A percentile compares a stretch with the other conserved stretches of the same genome.
phyloP scores from a whole-genome alignment of 2,113 vertebrate species.

The Machaerirhynchus nigripectus region DNA sequence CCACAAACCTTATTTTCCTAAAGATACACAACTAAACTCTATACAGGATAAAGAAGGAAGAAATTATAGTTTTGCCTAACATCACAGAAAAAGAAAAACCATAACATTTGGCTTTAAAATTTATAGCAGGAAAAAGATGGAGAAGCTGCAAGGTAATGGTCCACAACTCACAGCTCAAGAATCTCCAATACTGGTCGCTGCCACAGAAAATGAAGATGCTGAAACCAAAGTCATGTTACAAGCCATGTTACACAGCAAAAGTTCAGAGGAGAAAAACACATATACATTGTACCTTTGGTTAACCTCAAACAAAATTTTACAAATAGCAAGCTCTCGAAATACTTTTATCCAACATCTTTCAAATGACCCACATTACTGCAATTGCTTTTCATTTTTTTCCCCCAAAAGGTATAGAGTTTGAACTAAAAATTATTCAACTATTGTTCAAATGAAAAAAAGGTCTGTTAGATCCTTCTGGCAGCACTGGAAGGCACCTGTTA shows the following conservation, averaged over 20 bases:
- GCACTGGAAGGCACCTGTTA: neutral
- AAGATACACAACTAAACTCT: neutral
- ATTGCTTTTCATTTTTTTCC: neutral
- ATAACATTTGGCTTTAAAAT: neutral
- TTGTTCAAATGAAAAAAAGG: neutral
- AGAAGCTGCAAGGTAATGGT: neutral
- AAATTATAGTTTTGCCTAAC: neutral
- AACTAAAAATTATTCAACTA: neutral
- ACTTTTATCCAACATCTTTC: neutral
- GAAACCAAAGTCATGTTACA: neutral
- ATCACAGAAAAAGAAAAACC: neutral
- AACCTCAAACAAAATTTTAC: neutral
- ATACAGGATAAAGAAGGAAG: neutral
- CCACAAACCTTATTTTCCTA: neutral
- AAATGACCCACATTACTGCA: neutral
- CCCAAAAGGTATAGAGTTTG: neutral
- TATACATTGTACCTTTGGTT: neutral
- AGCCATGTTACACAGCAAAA: neutral
- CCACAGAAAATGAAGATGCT: neutral
- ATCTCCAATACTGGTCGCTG: neutral
- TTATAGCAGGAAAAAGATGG: neutral
- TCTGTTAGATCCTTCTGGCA: neutral
- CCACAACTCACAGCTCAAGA: neutral
- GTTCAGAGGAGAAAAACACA: neutral
- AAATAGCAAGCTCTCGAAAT: neutral